phyloP scores from a whole-genome alignment of 1,140 invertebrate genomes.

The Paralvinella palmiformis region DNA sequence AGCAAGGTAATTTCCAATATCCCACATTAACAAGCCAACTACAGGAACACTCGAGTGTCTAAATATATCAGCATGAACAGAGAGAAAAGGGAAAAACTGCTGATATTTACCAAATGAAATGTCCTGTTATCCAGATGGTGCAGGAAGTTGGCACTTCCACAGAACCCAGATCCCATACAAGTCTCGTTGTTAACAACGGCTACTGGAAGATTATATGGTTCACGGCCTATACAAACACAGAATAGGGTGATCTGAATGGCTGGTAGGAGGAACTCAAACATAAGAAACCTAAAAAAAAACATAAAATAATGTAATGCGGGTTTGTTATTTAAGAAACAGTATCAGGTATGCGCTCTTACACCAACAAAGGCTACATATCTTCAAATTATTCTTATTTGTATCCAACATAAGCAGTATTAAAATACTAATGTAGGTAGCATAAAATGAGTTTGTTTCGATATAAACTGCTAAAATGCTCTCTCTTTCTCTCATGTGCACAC shows the following conservation, averaged over 20 bases:
- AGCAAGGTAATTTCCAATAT: too few species aligned
- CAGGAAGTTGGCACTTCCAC: slow-evolving; percentile 25
- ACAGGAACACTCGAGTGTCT: too few species aligned
- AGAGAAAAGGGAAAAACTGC: too few species aligned
- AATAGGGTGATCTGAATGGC: slow-evolving; percentile 92
- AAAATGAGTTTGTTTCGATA: background rate
- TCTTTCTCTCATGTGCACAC: background rate
- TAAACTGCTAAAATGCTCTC: background rate
- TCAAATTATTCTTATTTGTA: too few species aligned
- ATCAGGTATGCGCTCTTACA: background rate
- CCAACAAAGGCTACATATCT: background rate
- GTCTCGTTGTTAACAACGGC: slow-evolving; percentile 63
- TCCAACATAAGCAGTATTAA: background rate
- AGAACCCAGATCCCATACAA: slow-evolving; percentile 12
- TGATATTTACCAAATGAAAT: slow-evolving; percentile 28
- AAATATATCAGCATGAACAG: too few species aligned
- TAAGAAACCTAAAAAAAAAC: slow-evolving; percentile 35
- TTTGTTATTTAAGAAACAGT: background rate
- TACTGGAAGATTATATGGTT: slow-evolving; percentile 75
- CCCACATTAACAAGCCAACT: too few species aligned
- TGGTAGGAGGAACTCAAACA: slow-evolving; percentile 84
- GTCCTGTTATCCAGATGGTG: slow-evolving; percentile 29
- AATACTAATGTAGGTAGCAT: background rate
- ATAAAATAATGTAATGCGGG: background rate
- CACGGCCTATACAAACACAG: slow-evolving; percentile 85